These are phyloP conservation scores for Pteruthius melanotis DNA, from an alignment of 2,113 vertebrate genomes.

Conservation along the genomic window DNA sequence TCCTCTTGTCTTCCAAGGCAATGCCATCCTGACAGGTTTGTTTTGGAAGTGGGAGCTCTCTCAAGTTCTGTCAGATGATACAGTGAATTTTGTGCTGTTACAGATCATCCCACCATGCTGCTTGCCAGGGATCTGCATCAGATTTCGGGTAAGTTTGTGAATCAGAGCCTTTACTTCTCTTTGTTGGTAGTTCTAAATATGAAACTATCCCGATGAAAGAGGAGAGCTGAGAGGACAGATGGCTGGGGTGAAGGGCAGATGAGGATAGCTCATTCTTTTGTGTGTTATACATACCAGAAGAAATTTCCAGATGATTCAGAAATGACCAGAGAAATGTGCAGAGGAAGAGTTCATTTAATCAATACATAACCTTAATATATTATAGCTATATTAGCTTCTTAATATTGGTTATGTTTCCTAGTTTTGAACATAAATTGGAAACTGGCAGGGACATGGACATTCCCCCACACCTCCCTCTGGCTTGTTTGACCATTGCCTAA, in stretches of 20 bases:
- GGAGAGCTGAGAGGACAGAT: background rate
- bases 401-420: background rate
- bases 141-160: background rate
- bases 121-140: background rate
- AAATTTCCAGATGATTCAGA: constrained; percentile 19
- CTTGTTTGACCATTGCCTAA: background rate
- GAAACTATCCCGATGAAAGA: background rate
- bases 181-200: background rate
- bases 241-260: background rate
- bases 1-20: background rate
- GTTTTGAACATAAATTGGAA: background rate
- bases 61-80: background rate
- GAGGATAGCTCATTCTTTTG: background rate
- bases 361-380: background rate
- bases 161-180: background rate
- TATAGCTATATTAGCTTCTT: background rate
- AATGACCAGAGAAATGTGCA: background rate
- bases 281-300: background rate
- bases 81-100: background rate
- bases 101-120: background rate
- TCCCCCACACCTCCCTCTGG: background rate
- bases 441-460: background rate
- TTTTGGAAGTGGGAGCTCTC: background rate
- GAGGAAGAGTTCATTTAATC: background rate
- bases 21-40: background rate